Evolutionary conservation across 2,113 vertebrate genomes (phyloP).

Genomic region (Ictalurus furcatus): DNA sequence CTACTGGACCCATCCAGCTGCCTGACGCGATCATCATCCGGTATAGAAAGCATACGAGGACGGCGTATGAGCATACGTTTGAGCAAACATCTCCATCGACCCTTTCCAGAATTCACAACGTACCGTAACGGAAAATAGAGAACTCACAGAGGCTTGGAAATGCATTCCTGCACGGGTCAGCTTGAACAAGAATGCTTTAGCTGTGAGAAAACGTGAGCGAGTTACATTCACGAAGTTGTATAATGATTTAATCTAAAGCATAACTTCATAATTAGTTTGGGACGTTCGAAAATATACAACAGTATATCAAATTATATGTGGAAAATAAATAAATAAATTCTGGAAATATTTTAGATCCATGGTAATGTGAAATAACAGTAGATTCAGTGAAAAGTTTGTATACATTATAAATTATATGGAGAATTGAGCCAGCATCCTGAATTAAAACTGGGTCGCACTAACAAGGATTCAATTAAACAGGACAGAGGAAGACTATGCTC

Average conservation of each 20-base stretch:
- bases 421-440: not conserved
- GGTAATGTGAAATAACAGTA: slow-evolving; percentile 35
- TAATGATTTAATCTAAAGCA: slow-evolving; percentile 29
- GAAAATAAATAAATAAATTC: not conserved
- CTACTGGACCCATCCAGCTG: slow-evolving; percentile 61
- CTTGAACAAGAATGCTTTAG: slow-evolving; percentile 33
- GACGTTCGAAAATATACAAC: slow-evolving; percentile 42
- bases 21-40: slow-evolving; percentile 63
- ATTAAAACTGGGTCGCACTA: not conserved
- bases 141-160: slow-evolving; percentile 42
- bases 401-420: slow-evolving; percentile 14
- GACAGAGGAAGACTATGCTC: not conserved
- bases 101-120: slow-evolving; percentile 50
- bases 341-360: slow-evolving; percentile 33
- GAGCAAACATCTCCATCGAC: slow-evolving; percentile 44
- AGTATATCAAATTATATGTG: slow-evolving; percentile 29
- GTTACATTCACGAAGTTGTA: slow-evolving; percentile 12
- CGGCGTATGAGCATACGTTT: slow-evolving; percentile 67
- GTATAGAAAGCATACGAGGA: slow-evolving; percentile 60
- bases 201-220: slow-evolving; percentile 17
- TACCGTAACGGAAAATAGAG: slow-evolving; percentile 58
- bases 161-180: slow-evolving; percentile 36
- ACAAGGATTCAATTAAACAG: not conserved
- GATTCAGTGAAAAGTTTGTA: slow-evolving; percentile 24
- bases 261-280: slow-evolving; percentile 24